Conservation (phyloP, 2,797 vertebrate genomes). For the Lepilemur septentrionalis region DNA sequence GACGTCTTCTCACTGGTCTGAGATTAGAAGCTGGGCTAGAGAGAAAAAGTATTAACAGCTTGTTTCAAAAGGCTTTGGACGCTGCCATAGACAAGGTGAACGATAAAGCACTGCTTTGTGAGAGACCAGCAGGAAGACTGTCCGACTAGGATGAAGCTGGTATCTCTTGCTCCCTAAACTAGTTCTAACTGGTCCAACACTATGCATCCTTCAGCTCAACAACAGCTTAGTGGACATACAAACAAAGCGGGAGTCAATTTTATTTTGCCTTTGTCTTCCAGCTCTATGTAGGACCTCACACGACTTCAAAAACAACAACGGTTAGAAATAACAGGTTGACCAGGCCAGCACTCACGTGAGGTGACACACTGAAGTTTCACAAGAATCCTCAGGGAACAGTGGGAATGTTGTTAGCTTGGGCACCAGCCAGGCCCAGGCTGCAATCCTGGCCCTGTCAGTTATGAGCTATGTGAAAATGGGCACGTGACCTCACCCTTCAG, state of each 20-base stretch:
- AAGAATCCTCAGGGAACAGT: neutral
- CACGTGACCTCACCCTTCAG: neutral
- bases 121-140: neutral
- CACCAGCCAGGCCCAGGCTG: neutral
- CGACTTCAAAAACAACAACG: neutral
- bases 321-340: neutral
- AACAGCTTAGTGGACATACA: neutral
- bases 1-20: neutral
- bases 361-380: neutral
- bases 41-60: neutral
- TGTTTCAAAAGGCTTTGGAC: neutral
- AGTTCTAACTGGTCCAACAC: neutral
- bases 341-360: neutral
- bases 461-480: neutral
- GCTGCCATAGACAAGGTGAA: neutral
- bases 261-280: neutral
- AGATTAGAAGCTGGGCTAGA: neutral
- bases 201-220: neutral
- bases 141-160: neutral
- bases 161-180: neutral
- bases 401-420: neutral
- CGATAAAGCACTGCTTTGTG: neutral
- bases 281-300: neutral
- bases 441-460: neutral
- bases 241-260: neutral